phyloP scores from a whole-genome alignment of 2,888 invertebrate genomes.

The Drosophila cracens region DNA sequence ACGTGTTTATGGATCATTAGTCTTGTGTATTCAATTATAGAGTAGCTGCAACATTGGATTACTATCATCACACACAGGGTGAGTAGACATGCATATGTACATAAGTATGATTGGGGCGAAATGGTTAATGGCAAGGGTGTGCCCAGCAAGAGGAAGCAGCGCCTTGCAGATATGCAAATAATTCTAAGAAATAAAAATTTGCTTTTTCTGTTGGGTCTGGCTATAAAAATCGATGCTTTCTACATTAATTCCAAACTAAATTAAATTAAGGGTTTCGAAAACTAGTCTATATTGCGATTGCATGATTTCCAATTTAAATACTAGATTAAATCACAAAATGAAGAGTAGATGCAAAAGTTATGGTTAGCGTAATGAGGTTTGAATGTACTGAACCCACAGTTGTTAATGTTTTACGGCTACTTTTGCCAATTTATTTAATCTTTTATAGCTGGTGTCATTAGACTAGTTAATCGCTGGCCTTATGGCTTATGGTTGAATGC shows the following conservation, averaged over 20 bases:
- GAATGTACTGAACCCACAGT: not conserved
- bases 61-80: constrained; percentile 44
- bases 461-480: constrained; percentile 38
- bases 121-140: constrained; percentile 50
- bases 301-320: not conserved
- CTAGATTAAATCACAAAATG: not conserved
- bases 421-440: not conserved
- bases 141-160: constrained; percentile 17
- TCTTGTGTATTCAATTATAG: constrained; percentile 76
- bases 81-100: constrained; percentile 32
- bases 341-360: not conserved
- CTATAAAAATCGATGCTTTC: not conserved
- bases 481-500: constrained; percentile 25
- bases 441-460: constrained; percentile 16
- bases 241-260: not conserved
- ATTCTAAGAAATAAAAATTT: not conserved
- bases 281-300: not conserved
- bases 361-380: not conserved
- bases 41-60: constrained; percentile 60
- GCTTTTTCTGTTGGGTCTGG: not conserved
- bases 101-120: constrained; percentile 2
- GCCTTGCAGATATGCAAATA: not conserved
- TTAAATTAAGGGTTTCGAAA: not conserved
- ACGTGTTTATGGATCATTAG: constrained; percentile 62
- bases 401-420: not conserved